Evolutionary conservation across 2,888 invertebrate genomes (phyloP).

Genomic region (Parnassius glacialis): DNA sequence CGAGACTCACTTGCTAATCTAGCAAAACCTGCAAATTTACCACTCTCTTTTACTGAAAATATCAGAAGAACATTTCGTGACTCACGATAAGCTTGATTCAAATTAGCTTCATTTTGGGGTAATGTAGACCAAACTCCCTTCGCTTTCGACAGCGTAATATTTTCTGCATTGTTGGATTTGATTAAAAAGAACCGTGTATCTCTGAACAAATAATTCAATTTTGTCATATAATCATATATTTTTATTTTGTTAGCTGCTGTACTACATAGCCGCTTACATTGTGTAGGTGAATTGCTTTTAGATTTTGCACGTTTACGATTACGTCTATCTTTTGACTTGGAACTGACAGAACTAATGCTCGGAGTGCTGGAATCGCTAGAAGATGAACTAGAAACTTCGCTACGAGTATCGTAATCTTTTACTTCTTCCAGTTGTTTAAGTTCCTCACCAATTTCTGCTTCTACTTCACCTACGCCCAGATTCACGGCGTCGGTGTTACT

Average conservation of each 20-base stretch:
- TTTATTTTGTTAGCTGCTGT: slow-evolving; percentile 72
- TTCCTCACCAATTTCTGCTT: slow-evolving; percentile 89
- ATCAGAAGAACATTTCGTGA: slow-evolving; percentile 96
- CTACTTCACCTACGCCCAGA: slow-evolving; percentile 84
- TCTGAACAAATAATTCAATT: slow-evolving; percentile 95
- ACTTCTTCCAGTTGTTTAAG: slow-evolving; percentile 88
- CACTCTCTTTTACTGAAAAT: slow-evolving; percentile 99
- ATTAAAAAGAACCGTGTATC: slow-evolving; percentile 97
- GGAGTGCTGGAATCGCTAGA: slow-evolving; percentile 87
- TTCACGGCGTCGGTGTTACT: slow-evolving; percentile 82
- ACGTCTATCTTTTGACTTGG: slow-evolving; percentile 83
- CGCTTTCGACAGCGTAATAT: slow-evolving; percentile 95
- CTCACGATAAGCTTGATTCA: slow-evolving; percentile 96
- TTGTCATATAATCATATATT: slow-evolving; percentile 92
- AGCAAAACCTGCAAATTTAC: slow-evolving; percentile 97
- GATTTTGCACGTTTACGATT: slow-evolving; percentile 80
- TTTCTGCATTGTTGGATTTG: slow-evolving; percentile 98
- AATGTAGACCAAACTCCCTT: slow-evolving; percentile 99
- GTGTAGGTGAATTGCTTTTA: slow-evolving; percentile 63
- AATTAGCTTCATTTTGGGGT: slow-evolving; percentile 97
- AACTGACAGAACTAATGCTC: slow-evolving; percentile 89
- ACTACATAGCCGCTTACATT: slow-evolving; percentile 61
- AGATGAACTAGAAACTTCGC: slow-evolving; percentile 93
- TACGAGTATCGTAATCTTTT: slow-evolving; percentile 89
- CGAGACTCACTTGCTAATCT: slow-evolving; percentile 93